phyloP scores from a whole-genome alignment of 1,140 invertebrate genomes.

The Pectinophora gossypiella region DNA sequence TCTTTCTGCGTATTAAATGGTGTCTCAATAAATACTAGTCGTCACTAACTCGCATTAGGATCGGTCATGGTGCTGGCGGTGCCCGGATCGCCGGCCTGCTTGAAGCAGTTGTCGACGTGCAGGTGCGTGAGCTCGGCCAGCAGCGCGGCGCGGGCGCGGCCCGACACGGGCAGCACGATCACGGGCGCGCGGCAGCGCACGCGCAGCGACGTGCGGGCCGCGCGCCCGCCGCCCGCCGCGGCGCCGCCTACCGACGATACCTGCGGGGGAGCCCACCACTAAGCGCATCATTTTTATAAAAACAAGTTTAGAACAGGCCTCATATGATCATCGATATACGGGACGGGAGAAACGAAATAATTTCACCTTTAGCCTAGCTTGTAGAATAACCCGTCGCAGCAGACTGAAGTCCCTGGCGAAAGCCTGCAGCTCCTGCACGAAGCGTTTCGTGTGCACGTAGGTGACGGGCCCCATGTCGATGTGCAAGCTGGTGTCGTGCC shows the following conservation, averaged over 20 bases:
- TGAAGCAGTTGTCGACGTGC: constrained; percentile 85
- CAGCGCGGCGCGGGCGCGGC: constrained; percentile 85
- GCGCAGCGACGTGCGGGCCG: constrained; percentile 81
- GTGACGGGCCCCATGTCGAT: constrained; percentile 91
- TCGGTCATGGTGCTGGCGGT: constrained; percentile 75
- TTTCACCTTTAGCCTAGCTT: constrained; percentile 62
- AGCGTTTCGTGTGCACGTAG: constrained; percentile 96
- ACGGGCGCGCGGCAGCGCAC: constrained; percentile 83
- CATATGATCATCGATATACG: no score
- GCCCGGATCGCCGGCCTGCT: constrained; percentile 74
- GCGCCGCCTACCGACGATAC: constrained; percentile 32
- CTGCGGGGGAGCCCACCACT: no score
- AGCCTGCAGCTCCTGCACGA: constrained; percentile 89
- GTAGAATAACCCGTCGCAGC: constrained; percentile 79
- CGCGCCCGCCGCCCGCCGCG: constrained; percentile 42
- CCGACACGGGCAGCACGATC: constrained; percentile 91
- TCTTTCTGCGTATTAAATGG: no score
- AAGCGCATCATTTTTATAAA: no score
- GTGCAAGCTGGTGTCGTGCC: constrained; percentile 87
- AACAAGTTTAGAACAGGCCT: no score
- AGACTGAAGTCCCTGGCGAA: constrained; percentile 93
- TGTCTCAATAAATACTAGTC: no score
- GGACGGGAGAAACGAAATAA: no score
- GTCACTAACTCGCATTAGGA: constrained; percentile 28
- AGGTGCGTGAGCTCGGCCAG: constrained; percentile 90